Conservation (phyloP, 2,888 invertebrate species). For the Muscina levida region DNA sequence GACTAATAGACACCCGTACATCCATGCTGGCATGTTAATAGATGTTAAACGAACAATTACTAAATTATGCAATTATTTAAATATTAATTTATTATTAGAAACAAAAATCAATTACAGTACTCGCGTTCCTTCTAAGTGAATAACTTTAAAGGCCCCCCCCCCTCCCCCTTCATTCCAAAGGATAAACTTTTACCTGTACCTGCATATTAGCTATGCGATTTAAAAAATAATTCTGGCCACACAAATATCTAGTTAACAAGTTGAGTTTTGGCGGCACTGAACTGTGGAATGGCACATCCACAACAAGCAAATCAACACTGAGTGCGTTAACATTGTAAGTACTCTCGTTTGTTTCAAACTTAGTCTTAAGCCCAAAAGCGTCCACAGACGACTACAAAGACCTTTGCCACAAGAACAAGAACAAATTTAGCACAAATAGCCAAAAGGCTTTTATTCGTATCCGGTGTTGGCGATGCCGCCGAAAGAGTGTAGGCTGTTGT, state of each 20-base stretch:
- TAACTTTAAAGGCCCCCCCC: too few relatives aligned
- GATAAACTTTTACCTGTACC: too few relatives aligned
- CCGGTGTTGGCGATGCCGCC: neutral
- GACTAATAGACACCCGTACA: too few relatives aligned
- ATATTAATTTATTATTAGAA: too few relatives aligned
- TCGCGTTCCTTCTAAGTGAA: too few relatives aligned
- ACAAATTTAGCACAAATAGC: neutral
- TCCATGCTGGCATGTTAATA: too few relatives aligned
- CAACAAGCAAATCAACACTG: constrained; percentile 1
- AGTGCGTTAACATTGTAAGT: neutral
- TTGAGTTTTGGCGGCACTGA: neutral
- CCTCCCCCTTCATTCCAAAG: too few relatives aligned
- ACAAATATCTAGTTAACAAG: constrained; percentile 1
- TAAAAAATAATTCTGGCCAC: neutral
- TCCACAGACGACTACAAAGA: neutral
- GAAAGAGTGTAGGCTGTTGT: constrained; percentile 23
- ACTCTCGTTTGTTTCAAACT: neutral
- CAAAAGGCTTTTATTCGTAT: constrained; percentile 4
- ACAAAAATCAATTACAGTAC: too few relatives aligned
- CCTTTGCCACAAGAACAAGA: neutral
- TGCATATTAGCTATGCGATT: neutral
- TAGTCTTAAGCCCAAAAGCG: neutral
- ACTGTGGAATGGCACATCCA: neutral
- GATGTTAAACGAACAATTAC: too few relatives aligned
- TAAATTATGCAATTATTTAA: too few relatives aligned